These are phyloP conservation scores for Siderastrea siderea DNA, from an alignment of 92 coral and sea anemone species.

Conservation along the genomic window DNA sequence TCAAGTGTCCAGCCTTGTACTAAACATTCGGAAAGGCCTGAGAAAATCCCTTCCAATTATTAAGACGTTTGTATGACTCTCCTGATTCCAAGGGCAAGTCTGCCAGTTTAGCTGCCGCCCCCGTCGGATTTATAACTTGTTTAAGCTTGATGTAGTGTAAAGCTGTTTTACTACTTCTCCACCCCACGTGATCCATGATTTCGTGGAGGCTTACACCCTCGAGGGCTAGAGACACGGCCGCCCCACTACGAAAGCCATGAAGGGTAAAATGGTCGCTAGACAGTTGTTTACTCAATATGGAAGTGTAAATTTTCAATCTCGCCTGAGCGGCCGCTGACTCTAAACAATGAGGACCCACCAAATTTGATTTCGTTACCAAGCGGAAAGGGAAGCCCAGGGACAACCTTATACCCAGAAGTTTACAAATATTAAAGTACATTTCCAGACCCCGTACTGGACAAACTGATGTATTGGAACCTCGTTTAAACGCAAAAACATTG, in stretches of 20 bases:
- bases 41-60: constrained; percentile 9
- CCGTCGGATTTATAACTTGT: constrained; percentile 37
- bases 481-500: constrained; percentile 34
- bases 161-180: constrained; percentile 52
- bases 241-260: constrained; percentile 62
- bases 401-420: not conserved
- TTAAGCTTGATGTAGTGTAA: constrained; percentile 39
- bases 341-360: not conserved
- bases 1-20: not conserved
- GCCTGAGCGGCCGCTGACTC: constrained; percentile 30
- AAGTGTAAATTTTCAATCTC: constrained; percentile 9
- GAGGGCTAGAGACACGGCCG: constrained; percentile 51
- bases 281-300: not conserved
- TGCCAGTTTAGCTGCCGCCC: constrained; percentile 51
- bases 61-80: not conserved
- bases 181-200: constrained; percentile 51
- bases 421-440: constrained; percentile 15
- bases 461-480: constrained; percentile 6
- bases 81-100: not conserved
- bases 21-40: constrained; percentile 6
- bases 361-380: not conserved
- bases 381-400: not conserved
- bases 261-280: constrained; percentile 23
- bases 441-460: constrained; percentile 34
- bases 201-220: constrained; percentile 3